These are phyloP conservation scores for Colletes latitarsis DNA, from an alignment of 1,140 invertebrate species.

Conservation along the genomic window DNA sequence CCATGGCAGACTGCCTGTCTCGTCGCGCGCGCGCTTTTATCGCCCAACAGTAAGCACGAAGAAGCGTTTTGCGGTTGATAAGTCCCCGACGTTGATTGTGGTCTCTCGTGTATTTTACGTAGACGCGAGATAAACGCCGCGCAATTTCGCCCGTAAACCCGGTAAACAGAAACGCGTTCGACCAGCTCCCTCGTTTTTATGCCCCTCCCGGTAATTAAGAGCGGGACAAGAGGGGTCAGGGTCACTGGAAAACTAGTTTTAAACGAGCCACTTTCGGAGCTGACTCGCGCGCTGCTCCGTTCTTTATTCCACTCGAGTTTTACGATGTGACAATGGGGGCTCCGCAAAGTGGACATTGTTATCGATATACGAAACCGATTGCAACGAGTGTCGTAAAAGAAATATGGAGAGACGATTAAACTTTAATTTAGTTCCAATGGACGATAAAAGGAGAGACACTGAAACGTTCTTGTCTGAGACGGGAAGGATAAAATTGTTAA, in stretches of 20 bases:
- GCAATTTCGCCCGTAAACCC: slow-evolving; percentile 5
- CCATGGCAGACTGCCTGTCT: slow-evolving; percentile 52
- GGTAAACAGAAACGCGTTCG: slow-evolving; percentile 3
- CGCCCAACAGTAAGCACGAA: slow-evolving; percentile 1
- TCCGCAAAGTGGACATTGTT: too few species aligned
- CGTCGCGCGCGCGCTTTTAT: slow-evolving; percentile 43
- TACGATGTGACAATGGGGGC: too few species aligned
- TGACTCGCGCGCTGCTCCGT: not conserved
- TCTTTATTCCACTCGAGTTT: too few species aligned
- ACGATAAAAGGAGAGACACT: too few species aligned
- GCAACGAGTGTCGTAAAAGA: too few species aligned
- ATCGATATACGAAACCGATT: too few species aligned
- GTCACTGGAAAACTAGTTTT: slow-evolving; percentile 15
- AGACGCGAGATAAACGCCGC: slow-evolving; percentile 13
- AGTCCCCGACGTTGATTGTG: not conserved
- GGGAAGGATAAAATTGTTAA: too few species aligned
- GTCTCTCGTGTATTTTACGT: not conserved
- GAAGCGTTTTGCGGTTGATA: slow-evolving; percentile 37
- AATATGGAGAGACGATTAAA: too few species aligned
- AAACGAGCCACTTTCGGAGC: not conserved
- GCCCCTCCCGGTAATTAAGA: slow-evolving; percentile 27
- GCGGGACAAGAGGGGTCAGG: slow-evolving; percentile 13
- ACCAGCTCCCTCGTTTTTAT: not conserved
- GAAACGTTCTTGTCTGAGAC: too few species aligned
- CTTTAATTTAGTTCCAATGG: too few species aligned